These are phyloP conservation scores for Pimpla rufipes DNA, from an alignment of 2,888 invertebrate genomes.

Conservation along the genomic window DNA sequence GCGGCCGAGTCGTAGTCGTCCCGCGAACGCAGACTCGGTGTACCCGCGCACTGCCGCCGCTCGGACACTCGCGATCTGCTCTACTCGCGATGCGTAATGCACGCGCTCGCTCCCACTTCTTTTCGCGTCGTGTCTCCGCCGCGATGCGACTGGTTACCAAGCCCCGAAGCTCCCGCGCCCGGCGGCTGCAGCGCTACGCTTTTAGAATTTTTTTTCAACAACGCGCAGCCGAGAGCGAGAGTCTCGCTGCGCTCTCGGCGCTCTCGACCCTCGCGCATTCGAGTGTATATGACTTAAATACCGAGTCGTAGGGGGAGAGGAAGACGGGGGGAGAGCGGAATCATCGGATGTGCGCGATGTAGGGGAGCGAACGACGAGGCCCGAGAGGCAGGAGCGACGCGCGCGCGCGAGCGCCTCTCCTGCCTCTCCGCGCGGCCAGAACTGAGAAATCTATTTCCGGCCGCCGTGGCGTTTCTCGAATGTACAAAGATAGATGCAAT, in stretches of 20 bases:
- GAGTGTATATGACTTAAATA: slow-evolving; percentile 16
- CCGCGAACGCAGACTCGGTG: neutral
- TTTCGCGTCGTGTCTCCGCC: neutral
- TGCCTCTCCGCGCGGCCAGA: neutral
- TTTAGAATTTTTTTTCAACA: slow-evolving; percentile 1
- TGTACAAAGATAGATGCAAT: slow-evolving; percentile 20
- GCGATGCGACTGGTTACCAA: too few species aligned
- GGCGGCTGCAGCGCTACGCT: neutral
- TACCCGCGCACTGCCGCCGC: neutral
- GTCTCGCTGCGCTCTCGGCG: neutral
- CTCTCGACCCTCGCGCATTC: neutral
- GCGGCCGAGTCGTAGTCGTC: too few species aligned
- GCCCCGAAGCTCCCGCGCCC: too few species aligned
- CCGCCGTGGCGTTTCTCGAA: slow-evolving; percentile 15
- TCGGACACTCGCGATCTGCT: neutral
- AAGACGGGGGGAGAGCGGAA: neutral
- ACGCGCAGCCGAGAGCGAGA: too few species aligned
- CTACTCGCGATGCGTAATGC: slow-evolving; percentile 13
- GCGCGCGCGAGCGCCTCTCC: neutral
- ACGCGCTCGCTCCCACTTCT: slow-evolving; percentile 1
- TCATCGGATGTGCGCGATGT: slow-evolving; percentile 17
- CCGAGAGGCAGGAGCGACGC: neutral
- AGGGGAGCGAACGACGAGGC: neutral
- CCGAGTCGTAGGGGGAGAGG: neutral
- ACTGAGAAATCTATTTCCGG: slow-evolving; percentile 29